These are phyloP conservation scores for Cyprinodon brontotheroides DNA, from an alignment of 2,113 vertebrate species.

Conservation along the genomic window DNA sequence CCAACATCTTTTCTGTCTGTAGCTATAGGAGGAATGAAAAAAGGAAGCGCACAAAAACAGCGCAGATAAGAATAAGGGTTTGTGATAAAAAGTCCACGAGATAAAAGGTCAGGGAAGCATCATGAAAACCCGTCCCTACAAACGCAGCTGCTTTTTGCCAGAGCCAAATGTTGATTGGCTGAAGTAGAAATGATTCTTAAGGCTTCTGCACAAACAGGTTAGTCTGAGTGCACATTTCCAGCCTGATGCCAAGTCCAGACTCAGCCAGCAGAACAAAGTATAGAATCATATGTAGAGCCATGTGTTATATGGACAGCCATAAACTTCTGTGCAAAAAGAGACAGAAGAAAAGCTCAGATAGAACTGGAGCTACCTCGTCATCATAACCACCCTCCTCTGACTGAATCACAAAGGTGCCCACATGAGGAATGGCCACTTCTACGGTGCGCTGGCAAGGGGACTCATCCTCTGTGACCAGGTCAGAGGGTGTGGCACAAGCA, in stretches of 20 bases:
- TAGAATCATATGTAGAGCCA: conserved; percentile 26
- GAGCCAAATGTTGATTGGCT: conserved; percentile 44
- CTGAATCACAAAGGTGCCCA: conserved; percentile 95
- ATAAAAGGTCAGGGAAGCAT: background rate
- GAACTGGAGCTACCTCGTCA: conserved; percentile 89
- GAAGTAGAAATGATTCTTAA: conserved; percentile 42
- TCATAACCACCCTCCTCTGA: conserved; percentile 96
- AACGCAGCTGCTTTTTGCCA: background rate
- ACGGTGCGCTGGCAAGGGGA: conserved; percentile 86
- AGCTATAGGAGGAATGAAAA: background rate
- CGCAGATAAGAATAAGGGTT: background rate
- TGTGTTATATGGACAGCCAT: conserved; percentile 31
- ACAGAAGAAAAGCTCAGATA: background rate
- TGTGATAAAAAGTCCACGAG: background rate
- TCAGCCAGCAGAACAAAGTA: conserved; percentile 12
- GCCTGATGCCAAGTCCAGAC: conserved; percentile 14
- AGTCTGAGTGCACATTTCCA: conserved; percentile 23
- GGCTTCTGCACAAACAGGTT: conserved; percentile 30
- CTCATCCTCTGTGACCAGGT: conserved; percentile 67
- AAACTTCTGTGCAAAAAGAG: conserved; percentile 25
- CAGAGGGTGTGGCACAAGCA: conserved; percentile 53
- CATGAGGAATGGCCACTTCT: conserved; percentile 93
- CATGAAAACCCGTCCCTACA: background rate
- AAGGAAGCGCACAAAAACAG: background rate
- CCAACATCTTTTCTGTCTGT: background rate